Evolutionary conservation across 2,797 vertebrate genomes (phyloP).

Genomic region (Sphenopsis melanotis): DNA sequence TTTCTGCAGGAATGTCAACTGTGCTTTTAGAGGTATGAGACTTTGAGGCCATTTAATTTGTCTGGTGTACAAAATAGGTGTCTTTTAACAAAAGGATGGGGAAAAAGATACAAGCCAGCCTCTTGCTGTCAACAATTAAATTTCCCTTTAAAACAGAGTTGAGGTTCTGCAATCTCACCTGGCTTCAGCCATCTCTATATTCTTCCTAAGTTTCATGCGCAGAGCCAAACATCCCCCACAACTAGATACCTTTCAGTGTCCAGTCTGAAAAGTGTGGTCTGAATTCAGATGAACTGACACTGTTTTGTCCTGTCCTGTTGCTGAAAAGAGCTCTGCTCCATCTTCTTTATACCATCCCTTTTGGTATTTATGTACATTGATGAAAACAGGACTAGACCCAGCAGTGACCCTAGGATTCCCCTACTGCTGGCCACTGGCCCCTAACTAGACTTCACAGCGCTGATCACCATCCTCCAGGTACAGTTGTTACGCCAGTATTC

Average conservation of each 20-base stretch:
- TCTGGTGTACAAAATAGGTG: background rate
- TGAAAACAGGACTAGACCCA: background rate
- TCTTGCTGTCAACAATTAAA: background rate
- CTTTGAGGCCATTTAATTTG: background rate
- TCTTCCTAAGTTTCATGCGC: background rate
- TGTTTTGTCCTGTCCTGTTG: background rate
- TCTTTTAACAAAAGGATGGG: background rate
- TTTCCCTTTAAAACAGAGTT: background rate
- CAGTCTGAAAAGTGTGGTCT: background rate
- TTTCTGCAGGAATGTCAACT: background rate
- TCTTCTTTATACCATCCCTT: background rate
- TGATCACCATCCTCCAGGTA: background rate
- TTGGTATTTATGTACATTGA: background rate
- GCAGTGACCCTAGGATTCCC: background rate
- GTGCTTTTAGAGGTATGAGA: background rate
- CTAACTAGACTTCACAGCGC: background rate
- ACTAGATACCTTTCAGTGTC: background rate
- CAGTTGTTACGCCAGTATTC: background rate
- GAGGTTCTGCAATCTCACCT: background rate
- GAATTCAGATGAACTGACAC: background rate
- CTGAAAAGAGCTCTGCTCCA: background rate
- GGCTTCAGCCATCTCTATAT: background rate
- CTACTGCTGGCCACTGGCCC: background rate
- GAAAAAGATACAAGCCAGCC: background rate
- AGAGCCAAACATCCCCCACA: background rate